Conservation (phyloP, 2,888 invertebrate genomes). For the Hyalella azteca region DNA sequence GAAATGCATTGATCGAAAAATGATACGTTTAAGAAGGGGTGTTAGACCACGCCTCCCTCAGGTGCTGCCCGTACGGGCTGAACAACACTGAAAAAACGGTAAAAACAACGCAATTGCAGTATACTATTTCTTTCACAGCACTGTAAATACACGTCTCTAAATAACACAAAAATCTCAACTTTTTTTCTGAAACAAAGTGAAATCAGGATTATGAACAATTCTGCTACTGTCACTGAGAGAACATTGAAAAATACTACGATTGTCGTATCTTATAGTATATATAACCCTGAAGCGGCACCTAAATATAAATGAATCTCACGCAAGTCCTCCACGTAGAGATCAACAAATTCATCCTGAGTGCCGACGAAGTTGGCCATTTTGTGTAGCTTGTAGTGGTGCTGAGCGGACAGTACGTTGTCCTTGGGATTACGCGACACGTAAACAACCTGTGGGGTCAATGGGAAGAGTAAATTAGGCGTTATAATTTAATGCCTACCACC, state of each 20-base stretch:
- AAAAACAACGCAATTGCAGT: too few relatives aligned
- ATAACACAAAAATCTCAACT: too few relatives aligned
- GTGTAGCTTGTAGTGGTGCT: not conserved
- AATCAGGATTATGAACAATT: too few relatives aligned
- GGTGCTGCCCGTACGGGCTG: slow-evolving; percentile 49
- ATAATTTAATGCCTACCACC: too few relatives aligned
- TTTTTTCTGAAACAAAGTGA: too few relatives aligned
- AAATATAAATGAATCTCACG: too few relatives aligned
- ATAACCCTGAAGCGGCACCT: too few relatives aligned
- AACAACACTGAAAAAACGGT: slow-evolving; percentile 45
- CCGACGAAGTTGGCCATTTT: slow-evolving; percentile 4
- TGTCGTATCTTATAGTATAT: too few relatives aligned
- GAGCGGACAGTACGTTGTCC: slow-evolving; percentile 17
- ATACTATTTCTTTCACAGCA: not conserved
- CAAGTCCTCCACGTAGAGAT: slow-evolving; percentile 16
- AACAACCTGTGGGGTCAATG: not conserved
- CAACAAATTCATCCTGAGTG: slow-evolving; percentile 25
- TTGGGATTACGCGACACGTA: slow-evolving; percentile 27
- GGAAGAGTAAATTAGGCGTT: too few relatives aligned
- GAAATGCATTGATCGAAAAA: too few relatives aligned
- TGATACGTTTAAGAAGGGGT: slow-evolving; percentile 42
- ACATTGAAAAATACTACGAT: too few relatives aligned
- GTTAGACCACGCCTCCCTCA: slow-evolving; percentile 46
- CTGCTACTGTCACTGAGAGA: too few relatives aligned
- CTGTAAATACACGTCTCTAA: not conserved